phyloP scores from a whole-genome alignment of 2,113 vertebrate genomes.

The Catharus bicknelli region DNA sequence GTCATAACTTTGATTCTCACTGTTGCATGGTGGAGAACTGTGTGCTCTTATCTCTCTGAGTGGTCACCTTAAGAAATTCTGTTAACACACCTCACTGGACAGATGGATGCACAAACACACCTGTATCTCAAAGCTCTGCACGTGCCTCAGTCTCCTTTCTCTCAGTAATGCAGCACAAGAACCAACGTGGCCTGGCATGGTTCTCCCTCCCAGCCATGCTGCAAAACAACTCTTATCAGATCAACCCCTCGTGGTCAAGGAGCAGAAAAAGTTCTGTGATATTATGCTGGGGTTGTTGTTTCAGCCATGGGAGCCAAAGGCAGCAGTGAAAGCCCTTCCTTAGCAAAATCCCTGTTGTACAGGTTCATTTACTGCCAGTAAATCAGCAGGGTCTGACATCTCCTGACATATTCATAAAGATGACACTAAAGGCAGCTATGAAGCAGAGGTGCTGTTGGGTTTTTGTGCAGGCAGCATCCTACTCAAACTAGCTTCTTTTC shows the following conservation, averaged over 20 bases:
- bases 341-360: background rate
- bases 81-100: background rate
- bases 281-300: background rate
- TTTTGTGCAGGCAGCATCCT: background rate
- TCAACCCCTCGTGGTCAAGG: background rate
- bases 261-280: background rate
- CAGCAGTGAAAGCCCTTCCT: background rate
- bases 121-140: background rate
- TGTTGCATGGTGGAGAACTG: background rate
- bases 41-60: background rate
- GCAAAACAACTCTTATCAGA: background rate
- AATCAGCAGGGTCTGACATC: background rate
- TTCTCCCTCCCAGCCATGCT: background rate
- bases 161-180: background rate
- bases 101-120: background rate
- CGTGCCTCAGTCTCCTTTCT: background rate
- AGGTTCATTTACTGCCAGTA: background rate
- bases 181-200: fast-evolving
- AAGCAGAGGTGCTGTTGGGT: background rate
- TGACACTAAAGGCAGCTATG: background rate
- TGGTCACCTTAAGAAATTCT: background rate
- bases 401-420: background rate
- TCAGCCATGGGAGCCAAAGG: background rate
- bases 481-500: background rate
- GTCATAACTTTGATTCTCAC: background rate